Evolutionary conservation across 2,113 vertebrate genomes (phyloP).

Genomic region (Otus sunia): DNA sequence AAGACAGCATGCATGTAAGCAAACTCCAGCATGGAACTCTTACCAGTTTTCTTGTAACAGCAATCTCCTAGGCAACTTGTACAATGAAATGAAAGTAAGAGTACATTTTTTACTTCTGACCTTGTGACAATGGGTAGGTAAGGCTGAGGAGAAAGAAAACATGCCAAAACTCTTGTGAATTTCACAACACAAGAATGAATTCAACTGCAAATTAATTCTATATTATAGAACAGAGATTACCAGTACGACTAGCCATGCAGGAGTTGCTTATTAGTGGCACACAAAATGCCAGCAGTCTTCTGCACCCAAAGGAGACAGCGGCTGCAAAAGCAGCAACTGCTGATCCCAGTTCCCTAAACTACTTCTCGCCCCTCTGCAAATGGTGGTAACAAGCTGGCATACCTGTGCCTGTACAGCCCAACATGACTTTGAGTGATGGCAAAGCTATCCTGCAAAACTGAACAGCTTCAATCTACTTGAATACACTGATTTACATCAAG

Average conservation of each 20-base stretch:
- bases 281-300: neutral
- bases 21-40: neutral
- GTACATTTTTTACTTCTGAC: neutral
- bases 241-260: neutral
- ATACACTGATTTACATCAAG: neutral
- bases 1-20: neutral
- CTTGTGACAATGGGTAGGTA: neutral
- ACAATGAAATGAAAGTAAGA: neutral
- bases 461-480: neutral
- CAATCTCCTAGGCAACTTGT: constrained; percentile 11
- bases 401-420: neutral
- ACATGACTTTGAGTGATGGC: neutral
- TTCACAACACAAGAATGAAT: neutral
- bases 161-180: neutral
- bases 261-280: neutral
- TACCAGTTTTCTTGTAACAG: neutral
- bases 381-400: neutral
- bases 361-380: neutral
- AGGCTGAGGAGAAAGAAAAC: neutral
- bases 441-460: neutral
- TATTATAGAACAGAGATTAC: neutral
- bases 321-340: neutral
- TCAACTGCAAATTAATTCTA: neutral
- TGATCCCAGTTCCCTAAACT: neutral
- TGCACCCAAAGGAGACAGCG: neutral